phyloP scores from a whole-genome alignment of 2,113 vertebrate genomes.

The Trogon melanurus region DNA sequence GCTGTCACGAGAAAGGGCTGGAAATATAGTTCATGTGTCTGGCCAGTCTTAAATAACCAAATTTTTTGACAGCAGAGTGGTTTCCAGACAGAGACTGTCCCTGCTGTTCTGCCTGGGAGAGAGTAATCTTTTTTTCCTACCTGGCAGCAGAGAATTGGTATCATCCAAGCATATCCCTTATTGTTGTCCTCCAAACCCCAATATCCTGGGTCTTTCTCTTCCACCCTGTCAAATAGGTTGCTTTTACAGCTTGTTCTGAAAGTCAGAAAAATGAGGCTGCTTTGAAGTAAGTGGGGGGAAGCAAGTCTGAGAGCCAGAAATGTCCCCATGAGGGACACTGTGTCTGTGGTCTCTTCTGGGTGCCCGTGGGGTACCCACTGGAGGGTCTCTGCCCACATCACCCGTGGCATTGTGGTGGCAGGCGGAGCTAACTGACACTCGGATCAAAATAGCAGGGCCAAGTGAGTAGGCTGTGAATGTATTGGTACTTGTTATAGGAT shows the following conservation, averaged over 20 bases:
- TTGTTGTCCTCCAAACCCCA: not conserved
- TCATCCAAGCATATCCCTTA: not conserved
- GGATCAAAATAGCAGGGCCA: not conserved
- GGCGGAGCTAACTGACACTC: not conserved
- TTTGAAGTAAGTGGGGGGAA: not conserved
- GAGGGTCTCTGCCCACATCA: not conserved
- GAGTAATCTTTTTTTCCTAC: not conserved
- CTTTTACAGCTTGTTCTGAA: not conserved
- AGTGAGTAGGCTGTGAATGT: not conserved
- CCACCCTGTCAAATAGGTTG: not conserved
- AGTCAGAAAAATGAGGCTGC: not conserved
- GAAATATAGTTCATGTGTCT: not conserved
- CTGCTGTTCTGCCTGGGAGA: not conserved
- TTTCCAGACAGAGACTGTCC: not conserved
- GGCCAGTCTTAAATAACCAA: not conserved
- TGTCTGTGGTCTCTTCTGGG: not conserved
- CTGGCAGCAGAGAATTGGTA: not conserved
- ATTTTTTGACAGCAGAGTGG: not conserved
- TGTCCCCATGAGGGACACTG: not conserved
- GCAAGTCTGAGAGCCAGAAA: not conserved
- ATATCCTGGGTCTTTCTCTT: not conserved
- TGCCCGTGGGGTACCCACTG: not conserved
- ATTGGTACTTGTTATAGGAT: not conserved
- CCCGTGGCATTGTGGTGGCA: not conserved
- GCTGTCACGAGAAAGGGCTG: not conserved